A percentile compares a stretch with the other conserved stretches of the same genome.
Evolutionary conservation across 2,113 vertebrate species (phyloP).

Genomic region (Callospermophilus lateralis): DNA sequence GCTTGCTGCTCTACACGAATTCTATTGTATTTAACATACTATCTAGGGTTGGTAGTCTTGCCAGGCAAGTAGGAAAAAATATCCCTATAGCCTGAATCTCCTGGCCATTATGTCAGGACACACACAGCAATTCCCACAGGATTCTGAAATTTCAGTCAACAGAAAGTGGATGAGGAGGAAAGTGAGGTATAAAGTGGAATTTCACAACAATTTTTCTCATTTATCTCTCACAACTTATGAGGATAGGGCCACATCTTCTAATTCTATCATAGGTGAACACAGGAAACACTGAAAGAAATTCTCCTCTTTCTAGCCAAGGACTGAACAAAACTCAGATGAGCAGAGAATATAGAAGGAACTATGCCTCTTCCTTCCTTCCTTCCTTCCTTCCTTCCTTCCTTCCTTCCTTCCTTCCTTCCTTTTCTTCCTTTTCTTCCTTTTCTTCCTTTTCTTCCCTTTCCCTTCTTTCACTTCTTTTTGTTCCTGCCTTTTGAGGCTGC

Average conservation of each 20-base stretch:
- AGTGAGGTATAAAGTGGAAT: background rate
- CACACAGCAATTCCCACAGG: background rate
- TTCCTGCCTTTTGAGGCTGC: background rate
- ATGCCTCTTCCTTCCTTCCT: background rate
- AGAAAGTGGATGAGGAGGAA: background rate
- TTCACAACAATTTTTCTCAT: background rate
- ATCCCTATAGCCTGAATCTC: background rate
- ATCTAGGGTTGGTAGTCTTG: background rate
- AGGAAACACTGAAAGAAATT: background rate
- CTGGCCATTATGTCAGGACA: background rate
- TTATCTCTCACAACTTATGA: background rate
- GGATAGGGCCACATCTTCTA: rapidly evolving
- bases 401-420: no score
- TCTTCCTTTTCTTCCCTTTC: no score
- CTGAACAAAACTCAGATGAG: background rate
- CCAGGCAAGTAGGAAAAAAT: background rate
- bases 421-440: no score
- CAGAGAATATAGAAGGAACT: background rate
- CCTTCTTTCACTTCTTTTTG: background rate
- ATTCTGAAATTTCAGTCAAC: background rate
- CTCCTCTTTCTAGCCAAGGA: background rate
- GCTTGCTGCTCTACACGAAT: background rate
- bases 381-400: no score
- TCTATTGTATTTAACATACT: background rate
- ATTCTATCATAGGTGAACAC: background rate